Evolutionary conservation across 2,113 vertebrate genomes (phyloP).

Genomic region (Gulo gulo): DNA sequence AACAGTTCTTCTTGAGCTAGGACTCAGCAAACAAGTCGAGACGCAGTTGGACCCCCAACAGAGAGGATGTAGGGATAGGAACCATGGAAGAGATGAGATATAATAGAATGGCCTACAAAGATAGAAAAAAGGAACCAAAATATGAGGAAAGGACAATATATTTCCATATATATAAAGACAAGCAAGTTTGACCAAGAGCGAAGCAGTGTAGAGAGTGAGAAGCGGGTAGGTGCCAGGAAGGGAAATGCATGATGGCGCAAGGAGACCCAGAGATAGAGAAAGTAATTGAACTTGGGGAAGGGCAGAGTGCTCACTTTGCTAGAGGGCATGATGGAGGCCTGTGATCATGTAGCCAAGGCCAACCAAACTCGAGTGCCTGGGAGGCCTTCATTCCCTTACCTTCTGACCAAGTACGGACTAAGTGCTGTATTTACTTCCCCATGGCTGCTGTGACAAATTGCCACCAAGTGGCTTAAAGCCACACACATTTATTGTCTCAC

Average conservation of each 20-base stretch:
- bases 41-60: neutral
- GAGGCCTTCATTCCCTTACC: neutral
- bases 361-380: neutral
- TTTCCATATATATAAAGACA: neutral
- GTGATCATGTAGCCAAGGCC: too few species aligned
- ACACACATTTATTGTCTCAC: neutral
- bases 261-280: neutral
- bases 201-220: neutral
- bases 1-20: neutral
- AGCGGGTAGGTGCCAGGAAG: neutral
- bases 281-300: neutral
- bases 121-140: neutral
- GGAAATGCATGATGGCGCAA: neutral
- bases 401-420: neutral
- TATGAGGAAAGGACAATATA: neutral
- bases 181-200: neutral
- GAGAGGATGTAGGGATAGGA: neutral
- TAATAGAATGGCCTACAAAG: neutral
- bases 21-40: too few species aligned
- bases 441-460: neutral
- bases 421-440: neutral
- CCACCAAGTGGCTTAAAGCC: neutral
- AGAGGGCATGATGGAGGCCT: neutral
- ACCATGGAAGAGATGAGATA: neutral
- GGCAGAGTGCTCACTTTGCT: neutral